Conservation (phyloP, 2,888 invertebrate genomes). For the Oscheius sp. region DNA sequence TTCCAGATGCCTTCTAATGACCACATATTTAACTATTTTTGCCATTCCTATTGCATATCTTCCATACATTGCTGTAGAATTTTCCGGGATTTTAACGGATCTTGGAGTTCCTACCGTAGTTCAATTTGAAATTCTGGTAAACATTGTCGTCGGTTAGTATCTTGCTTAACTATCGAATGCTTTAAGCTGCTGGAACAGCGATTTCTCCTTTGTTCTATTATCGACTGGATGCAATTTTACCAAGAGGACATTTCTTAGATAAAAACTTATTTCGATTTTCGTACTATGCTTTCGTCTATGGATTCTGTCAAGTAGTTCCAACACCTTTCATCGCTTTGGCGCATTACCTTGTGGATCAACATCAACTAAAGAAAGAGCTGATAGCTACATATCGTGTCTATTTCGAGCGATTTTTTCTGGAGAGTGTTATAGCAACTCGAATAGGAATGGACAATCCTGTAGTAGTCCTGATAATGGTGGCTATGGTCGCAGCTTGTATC, state of each 20-base stretch:
- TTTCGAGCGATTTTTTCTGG: background rate
- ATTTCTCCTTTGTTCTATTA: slow-evolving; percentile 4
- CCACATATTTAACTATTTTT: background rate
- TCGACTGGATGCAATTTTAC: background rate
- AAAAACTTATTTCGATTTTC: background rate
- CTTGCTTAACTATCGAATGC: background rate
- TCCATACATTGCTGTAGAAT: background rate
- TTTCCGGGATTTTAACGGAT: background rate
- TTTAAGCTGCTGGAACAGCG: slow-evolving; percentile 1
- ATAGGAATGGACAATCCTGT: background rate
- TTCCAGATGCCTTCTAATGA: slow-evolving; percentile 2
- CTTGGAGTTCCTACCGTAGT: background rate
- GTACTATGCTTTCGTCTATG: background rate
- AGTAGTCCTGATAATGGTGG: background rate
- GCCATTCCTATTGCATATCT: slow-evolving; percentile 10
- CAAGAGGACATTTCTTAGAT: slow-evolving; percentile 7
- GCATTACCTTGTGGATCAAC: background rate
- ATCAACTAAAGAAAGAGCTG: background rate
- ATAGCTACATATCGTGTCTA: background rate
- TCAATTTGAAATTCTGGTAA: background rate
- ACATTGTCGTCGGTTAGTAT: slow-evolving; percentile 4
- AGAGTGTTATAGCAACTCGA: background rate
- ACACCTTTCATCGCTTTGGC: background rate
- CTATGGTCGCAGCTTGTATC: background rate
- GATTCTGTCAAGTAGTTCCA: slow-evolving; percentile 15